A percentile compares a stretch with the other conserved stretches of the same genome.
phyloP scores from a whole-genome alignment of 2,113 vertebrate species.

The Pholis gunnellus region DNA sequence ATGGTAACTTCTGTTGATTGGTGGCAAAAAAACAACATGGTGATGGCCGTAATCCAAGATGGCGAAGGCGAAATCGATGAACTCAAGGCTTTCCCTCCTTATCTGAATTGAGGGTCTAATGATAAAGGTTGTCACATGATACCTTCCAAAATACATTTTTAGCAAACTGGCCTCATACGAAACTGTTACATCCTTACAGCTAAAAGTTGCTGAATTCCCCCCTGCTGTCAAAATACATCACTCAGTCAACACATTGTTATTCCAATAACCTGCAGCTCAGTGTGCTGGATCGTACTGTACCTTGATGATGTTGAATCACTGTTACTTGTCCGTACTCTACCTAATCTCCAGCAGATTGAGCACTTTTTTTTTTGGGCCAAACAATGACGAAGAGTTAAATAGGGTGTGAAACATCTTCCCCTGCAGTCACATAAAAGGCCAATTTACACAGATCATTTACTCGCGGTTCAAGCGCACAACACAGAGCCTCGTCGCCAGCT shows the following conservation, averaged over 20 bases:
- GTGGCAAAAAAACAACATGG: too few species aligned
- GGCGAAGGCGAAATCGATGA: too few species aligned
- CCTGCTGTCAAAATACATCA: background rate
- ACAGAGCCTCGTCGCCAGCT: slow-evolving; percentile 54
- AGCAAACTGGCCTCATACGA: background rate
- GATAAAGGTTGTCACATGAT: too few species aligned
- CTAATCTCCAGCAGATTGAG: slow-evolving; percentile 61
- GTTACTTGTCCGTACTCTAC: slow-evolving; percentile 40
- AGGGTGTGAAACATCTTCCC: slow-evolving; percentile 76
- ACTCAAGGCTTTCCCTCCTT: too few species aligned
- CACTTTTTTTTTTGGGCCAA: slow-evolving; percentile 56
- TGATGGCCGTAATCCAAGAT: too few species aligned
- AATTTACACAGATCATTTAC: slow-evolving; percentile 80
- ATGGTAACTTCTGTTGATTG: too few species aligned
- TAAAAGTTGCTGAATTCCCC: background rate
- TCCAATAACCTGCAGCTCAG: background rate
- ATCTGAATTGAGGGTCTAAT: too few species aligned
- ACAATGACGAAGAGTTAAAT: slow-evolving; percentile 73
- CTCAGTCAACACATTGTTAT: background rate
- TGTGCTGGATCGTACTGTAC: background rate
- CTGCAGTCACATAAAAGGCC: slow-evolving; percentile 72
- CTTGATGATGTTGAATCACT: slow-evolving; percentile 26
- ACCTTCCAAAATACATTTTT: too few species aligned
- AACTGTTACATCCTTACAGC: background rate
- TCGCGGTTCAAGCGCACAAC: slow-evolving; percentile 44